Conservation (phyloP, 2,888 invertebrate species). For the Xestia c-nigrum region DNA sequence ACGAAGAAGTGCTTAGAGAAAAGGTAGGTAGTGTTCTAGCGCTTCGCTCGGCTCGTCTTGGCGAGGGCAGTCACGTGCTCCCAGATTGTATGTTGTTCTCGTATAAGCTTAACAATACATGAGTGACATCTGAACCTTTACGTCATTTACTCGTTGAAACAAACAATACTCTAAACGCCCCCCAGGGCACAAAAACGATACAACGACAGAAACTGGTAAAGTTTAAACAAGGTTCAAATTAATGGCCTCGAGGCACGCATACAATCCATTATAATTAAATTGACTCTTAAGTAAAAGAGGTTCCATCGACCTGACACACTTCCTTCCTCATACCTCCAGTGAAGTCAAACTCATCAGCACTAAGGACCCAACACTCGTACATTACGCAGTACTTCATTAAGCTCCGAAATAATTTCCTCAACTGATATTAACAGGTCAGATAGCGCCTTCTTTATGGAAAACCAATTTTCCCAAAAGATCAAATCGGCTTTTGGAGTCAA, state of each 20-base stretch:
- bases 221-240: conserved; percentile 33
- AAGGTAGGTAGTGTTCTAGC: no score
- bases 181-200: background rate
- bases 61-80: no score
- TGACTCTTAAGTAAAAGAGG: conserved; percentile 23
- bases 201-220: conserved; percentile 1
- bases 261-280: conserved; percentile 43
- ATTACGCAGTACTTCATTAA: conserved; percentile 48
- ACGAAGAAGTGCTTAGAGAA: no score
- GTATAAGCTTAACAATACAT: background rate
- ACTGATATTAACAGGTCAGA: conserved; percentile 59
- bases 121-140: background rate
- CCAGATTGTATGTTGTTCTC: no score
- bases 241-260: conserved; percentile 25
- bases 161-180: conserved; percentile 17
- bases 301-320: conserved; percentile 11
- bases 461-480: conserved; percentile 63
- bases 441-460: conserved; percentile 61
- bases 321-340: background rate
- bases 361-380: conserved; percentile 32
- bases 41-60: no score
- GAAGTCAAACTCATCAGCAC: conserved; percentile 16
- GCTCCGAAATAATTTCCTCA: conserved; percentile 49
- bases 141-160: background rate
- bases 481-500: conserved; percentile 59